Evolutionary conservation across 2,113 vertebrate genomes (phyloP), one percentile per base, ranked within the genome.

Genomic region (Oreochromis spilurus): DNA sequence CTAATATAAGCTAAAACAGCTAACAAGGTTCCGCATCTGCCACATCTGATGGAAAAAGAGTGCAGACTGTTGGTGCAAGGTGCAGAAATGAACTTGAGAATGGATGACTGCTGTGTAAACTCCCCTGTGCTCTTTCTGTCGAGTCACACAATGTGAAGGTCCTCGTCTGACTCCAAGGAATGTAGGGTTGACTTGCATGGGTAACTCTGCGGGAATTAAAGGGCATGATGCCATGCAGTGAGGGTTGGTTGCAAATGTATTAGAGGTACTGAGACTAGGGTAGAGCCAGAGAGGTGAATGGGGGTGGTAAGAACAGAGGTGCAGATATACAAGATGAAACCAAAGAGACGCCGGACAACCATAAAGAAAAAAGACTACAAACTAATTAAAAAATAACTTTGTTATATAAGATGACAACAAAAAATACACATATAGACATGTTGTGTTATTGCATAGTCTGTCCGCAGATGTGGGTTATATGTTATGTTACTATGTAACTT

Each of bases 41-140:
- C 81, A 90, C 81, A 88, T 87, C 58, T 90, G 86, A 82, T 90
- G 83, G 88, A 90, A 91, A 82, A 75, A 83, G 65, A 85, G 87
- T 34, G 87, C 84, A 88, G 85, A 54, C 85, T 92, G 90, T 84
- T 89, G 81, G 84, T 83, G 91, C 54, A 67, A 79, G 60, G 79
- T 81, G 77, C 81, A 81, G 65, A 83, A 88, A 81, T 19, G 29
- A 88, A 82, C 83, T 84, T 90, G 88, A 90, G 79, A 87, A 83
- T 86, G 81, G 70, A 90, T 77, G 84, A 92, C 81, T 85, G 91
- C 89, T 83, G 81, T 48, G 82, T 75, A 87, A 85, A 85, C 85
- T 83, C 55, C 84, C 19, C 72, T 62, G 54, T 81, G 45, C 70
- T 82, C 54, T 90, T 84, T 87, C 60, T 83, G 81, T 90, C 17